phyloP scores from a whole-genome alignment of 35 echinoderm and acorn worm species.

The Apostichopus parvimensis region DNA sequence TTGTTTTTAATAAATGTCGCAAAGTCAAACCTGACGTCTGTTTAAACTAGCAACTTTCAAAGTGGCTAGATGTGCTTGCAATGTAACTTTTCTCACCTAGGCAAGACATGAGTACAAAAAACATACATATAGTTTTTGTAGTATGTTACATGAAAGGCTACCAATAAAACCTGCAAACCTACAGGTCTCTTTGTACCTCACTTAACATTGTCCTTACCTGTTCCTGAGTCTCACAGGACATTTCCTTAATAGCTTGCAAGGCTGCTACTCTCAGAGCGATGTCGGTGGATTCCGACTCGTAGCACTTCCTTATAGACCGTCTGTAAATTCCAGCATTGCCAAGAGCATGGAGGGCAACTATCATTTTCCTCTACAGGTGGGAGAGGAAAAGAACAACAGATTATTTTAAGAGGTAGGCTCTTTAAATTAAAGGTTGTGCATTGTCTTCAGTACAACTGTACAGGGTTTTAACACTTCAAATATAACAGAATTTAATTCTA shows the following conservation, averaged over 20 bases:
- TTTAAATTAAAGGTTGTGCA: too few relatives aligned
- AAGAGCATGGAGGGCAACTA: constrained; percentile 69
- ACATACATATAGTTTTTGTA: too few relatives aligned
- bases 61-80: too few relatives aligned
- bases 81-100: too few relatives aligned
- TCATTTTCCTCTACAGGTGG: constrained; percentile 37
- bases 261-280: constrained; percentile 71
- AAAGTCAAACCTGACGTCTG: too few relatives aligned
- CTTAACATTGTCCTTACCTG: not conserved
- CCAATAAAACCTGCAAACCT: not conserved
- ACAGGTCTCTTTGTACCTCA: not conserved
- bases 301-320: constrained; percentile 42
- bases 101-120: too few relatives aligned
- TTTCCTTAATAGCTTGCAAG: constrained; percentile 43
- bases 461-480: too few relatives aligned
- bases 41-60: too few relatives aligned
- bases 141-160: not conserved
- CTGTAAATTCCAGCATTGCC: constrained; percentile 49
- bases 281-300: constrained; percentile 15
- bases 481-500: too few relatives aligned
- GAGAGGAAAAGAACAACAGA: not conserved
- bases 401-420: not conserved
- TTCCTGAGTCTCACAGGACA: not conserved
- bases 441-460: too few relatives aligned
- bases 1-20: too few relatives aligned